Evolutionary conservation across 2,113 vertebrate species (phyloP).

Genomic region (Sylvietta virens): DNA sequence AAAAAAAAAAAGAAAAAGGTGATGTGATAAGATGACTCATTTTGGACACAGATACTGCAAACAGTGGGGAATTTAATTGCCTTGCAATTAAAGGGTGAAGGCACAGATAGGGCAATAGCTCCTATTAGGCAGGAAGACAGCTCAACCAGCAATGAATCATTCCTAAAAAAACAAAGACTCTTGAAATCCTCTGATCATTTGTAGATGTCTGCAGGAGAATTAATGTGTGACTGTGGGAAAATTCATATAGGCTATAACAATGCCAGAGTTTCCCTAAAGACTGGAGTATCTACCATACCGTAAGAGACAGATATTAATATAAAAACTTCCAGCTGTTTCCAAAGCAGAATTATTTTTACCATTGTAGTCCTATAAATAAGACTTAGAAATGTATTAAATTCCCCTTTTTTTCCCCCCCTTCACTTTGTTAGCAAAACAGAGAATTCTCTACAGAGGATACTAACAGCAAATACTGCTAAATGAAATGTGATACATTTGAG

Average conservation of each 20-base stretch:
- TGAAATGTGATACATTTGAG: background rate
- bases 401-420: fast-evolving
- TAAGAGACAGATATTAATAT: background rate
- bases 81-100: constrained; percentile 7
- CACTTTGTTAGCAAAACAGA: background rate
- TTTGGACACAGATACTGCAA: background rate
- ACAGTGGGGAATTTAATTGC: constrained; percentile 14
- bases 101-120: background rate
- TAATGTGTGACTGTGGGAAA: background rate
- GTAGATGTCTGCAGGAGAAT: background rate
- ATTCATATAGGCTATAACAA: background rate
- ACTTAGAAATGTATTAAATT: background rate
- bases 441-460: background rate
- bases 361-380: background rate
- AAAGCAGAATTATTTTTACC: background rate
- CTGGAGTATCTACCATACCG: background rate
- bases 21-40: background rate
- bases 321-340: background rate
- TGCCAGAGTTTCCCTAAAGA: background rate
- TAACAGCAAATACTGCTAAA: background rate
- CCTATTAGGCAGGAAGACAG: background rate
- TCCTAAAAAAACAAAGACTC: background rate
- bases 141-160: background rate
- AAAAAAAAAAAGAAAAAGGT: background rate
- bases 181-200: background rate